phyloP scores from a whole-genome alignment of 2,888 invertebrate genomes.

The Spodoptera littoralis region DNA sequence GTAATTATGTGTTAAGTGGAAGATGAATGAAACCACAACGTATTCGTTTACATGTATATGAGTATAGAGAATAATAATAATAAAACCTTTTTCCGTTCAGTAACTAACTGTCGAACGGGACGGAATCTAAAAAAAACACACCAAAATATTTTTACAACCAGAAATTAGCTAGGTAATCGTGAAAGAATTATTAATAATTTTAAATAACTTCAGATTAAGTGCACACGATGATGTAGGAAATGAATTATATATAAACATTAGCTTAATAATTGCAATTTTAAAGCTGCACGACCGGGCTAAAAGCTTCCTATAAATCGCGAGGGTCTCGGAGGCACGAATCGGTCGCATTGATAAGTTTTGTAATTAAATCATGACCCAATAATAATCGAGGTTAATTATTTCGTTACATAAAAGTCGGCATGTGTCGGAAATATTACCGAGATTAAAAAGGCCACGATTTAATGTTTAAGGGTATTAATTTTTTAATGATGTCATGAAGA shows the following conservation, averaged over 20 bases:
- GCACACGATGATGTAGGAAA: slow-evolving; percentile 27
- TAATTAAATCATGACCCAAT: slow-evolving; percentile 41
- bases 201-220: not conserved
- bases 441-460: slow-evolving; percentile 49
- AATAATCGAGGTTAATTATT: slow-evolving; percentile 47
- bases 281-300: slow-evolving; percentile 29
- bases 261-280: slow-evolving; percentile 7
- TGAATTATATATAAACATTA: slow-evolving; percentile 2
- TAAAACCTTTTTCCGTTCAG: no score
- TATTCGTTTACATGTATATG: no score
- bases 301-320: slow-evolving; percentile 44
- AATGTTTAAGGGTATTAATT: slow-evolving; percentile 22
- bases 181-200: no score
- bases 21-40: slow-evolving; percentile 1
- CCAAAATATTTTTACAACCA: no score
- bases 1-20: not conserved
- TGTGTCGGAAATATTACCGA: slow-evolving; percentile 45
- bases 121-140: no score
- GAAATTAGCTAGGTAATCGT: no score
- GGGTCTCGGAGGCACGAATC: slow-evolving; percentile 5
- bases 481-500: slow-evolving; percentile 25
- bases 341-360: slow-evolving; percentile 16
- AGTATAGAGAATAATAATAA: not conserved
- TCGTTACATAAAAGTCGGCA: slow-evolving; percentile 46
- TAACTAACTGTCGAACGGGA: no score